Conservation (phyloP, 2,888 invertebrate species). For the Agrotis exclamationis region DNA sequence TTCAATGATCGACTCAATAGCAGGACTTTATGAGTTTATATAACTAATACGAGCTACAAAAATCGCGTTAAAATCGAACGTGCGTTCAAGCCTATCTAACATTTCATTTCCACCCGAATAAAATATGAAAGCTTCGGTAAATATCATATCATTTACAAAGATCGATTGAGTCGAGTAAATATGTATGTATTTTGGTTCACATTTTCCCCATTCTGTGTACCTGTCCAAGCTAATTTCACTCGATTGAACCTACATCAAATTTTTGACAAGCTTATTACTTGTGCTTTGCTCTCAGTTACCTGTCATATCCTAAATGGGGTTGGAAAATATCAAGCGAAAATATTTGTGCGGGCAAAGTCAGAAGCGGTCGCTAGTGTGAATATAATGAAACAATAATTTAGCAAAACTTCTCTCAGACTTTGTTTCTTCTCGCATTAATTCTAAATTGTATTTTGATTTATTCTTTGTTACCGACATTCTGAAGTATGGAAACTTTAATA, state of each 20-base stretch:
- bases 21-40: not conserved
- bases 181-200: conserved; percentile 33
- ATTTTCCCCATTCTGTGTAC: conserved; percentile 46
- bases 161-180: conserved; percentile 19
- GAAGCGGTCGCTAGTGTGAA: conserved; percentile 28
- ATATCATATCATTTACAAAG: conserved; percentile 33
- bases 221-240: conserved; percentile 51
- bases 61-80: not conserved
- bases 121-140: conserved; percentile 21
- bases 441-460: conserved; percentile 51
- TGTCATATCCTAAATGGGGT: conserved; percentile 49
- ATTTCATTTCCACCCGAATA: not conserved
- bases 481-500: conserved; percentile 22
- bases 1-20: not conserved
- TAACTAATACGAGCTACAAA: not conserved
- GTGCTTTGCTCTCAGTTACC: conserved; percentile 57
- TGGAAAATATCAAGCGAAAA: conserved; percentile 40
- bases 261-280: conserved; percentile 64
- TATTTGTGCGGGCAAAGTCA: conserved; percentile 24
- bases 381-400: conserved; percentile 47
- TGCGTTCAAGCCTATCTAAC: not conserved
- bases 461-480: conserved; percentile 31
- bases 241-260: conserved; percentile 66
- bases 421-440: conserved; percentile 32
- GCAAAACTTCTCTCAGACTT: conserved; percentile 32